Base-by-base conservation (phyloP, 2,113 vertebrate genomes). In the Clinocottus analis region DNA sequence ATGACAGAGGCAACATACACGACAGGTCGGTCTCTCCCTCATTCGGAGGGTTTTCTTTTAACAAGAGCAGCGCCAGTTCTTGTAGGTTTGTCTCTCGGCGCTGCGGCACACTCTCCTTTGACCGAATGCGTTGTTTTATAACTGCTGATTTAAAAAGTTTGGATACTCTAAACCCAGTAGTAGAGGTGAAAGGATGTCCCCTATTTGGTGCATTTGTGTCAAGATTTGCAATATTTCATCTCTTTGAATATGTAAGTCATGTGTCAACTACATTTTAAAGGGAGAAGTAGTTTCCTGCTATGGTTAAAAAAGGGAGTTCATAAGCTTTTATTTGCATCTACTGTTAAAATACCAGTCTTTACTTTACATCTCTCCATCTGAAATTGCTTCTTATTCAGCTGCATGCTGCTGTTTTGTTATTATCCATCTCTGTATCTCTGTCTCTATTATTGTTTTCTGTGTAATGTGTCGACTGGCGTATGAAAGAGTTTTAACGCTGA, bases 1-100 rank as follows among this genome's bases (percentile, higher is more conserved):
- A 98, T 0, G 97, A 97, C 89, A 96, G 87, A 85, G 97, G 97
- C 85, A 97, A 98, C 86, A 92, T 98, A 65, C 96, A 97, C 1
- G 96, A 97, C 95, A 98, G 97, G 97, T 97, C 27, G 71, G 82
- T 68, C 23, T 60, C 16, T 21, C 9, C 13, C 6, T 19, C 11
- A 3, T 29, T 11, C 16, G 17, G 63, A 56, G 25, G 4, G 31
- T 25, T 43, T 73, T 63, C 51, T 45, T 45, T 68, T 37, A 16
- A 39, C 4, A 31, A 13, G 35, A 16, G 1, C 37, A 69, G 27
- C 37, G 11, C 2, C 16, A 6, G 35, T n/a, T 5, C 31, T 10
- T 63, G 5, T 7, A 49, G 19, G 45, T 49, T 21, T 19, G 47
- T 49, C 47, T 49, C 47, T 19, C 3, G 45, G 43, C 19, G 17